phyloP scores from a whole-genome alignment of 1,140 invertebrate species.

The Bombus cullumanus region DNA sequence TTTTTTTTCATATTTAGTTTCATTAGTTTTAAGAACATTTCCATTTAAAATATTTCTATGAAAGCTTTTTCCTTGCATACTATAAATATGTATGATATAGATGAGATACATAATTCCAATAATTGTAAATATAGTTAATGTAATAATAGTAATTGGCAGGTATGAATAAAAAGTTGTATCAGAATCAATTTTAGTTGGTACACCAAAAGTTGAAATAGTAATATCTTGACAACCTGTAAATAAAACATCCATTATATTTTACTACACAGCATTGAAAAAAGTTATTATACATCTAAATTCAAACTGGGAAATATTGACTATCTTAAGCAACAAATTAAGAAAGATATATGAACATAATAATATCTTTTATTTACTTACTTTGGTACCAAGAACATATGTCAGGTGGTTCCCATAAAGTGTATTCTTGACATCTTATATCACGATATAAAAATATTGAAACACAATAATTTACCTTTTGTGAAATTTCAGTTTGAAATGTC shows the following conservation, averaged over 20 bases:
- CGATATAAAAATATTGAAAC: neutral
- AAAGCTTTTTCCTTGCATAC: neutral
- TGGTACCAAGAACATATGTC: neutral
- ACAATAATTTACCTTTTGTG: constrained; percentile 2
- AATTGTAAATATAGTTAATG: constrained; percentile 19
- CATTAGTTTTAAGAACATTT: neutral
- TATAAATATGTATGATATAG: neutral
- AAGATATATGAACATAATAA: neutral
- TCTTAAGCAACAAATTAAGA: neutral
- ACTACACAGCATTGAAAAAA: neutral
- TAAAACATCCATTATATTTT: neutral
- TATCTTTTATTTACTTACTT: constrained; percentile 21
- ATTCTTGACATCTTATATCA: constrained; percentile 3
- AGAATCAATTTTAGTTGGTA: no score
- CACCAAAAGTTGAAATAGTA: neutral
- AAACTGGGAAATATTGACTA: neutral
- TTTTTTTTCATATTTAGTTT: neutral
- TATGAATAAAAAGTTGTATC: neutral
- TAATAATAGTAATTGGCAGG: constrained; percentile 9
- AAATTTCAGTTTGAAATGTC: constrained; percentile 10
- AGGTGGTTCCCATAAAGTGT: constrained; percentile 36
- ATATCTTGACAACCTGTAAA: neutral
- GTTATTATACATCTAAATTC: neutral
- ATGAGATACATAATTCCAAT: constrained; percentile 28
- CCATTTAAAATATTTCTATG: constrained; percentile 1